phyloP scores from a whole-genome alignment of 2,888 invertebrate species.

The Cephus pulcher region DNA sequence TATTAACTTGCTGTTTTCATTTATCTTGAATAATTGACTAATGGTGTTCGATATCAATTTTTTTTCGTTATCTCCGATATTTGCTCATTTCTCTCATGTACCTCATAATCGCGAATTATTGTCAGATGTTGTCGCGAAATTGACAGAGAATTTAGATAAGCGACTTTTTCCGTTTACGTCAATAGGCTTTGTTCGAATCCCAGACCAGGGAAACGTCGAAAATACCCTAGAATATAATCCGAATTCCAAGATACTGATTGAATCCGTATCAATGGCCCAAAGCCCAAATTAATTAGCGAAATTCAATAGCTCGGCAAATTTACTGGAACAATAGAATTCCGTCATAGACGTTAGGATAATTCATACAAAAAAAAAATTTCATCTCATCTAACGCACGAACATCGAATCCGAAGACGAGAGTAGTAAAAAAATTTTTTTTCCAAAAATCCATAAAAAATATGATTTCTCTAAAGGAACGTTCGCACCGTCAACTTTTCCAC shows the following conservation, averaged over 20 bases:
- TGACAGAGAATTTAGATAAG: background rate
- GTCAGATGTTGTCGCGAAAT: background rate
- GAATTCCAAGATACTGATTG: background rate
- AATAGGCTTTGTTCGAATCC: background rate
- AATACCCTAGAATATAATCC: background rate
- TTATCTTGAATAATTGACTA: no score
- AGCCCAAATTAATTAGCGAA: background rate
- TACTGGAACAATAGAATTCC: background rate
- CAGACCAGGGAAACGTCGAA: background rate
- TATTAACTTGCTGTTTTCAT: fast-evolving
- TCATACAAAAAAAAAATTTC: background rate
- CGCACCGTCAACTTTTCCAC: background rate
- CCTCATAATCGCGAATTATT: background rate
- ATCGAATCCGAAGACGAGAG: background rate
- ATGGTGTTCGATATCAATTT: background rate
- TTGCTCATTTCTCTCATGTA: background rate
- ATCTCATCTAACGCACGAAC: background rate
- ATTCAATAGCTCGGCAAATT: background rate
- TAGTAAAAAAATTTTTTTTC: background rate
- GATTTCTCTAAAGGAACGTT: background rate
- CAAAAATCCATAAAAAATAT: background rate
- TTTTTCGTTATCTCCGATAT: background rate
- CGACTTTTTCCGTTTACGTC: background rate
- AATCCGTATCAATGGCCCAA: background rate
- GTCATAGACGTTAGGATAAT: background rate